Base-by-base conservation (phyloP, 2,797 vertebrate genomes). In the Threskiornis aethiopicus region DNA sequence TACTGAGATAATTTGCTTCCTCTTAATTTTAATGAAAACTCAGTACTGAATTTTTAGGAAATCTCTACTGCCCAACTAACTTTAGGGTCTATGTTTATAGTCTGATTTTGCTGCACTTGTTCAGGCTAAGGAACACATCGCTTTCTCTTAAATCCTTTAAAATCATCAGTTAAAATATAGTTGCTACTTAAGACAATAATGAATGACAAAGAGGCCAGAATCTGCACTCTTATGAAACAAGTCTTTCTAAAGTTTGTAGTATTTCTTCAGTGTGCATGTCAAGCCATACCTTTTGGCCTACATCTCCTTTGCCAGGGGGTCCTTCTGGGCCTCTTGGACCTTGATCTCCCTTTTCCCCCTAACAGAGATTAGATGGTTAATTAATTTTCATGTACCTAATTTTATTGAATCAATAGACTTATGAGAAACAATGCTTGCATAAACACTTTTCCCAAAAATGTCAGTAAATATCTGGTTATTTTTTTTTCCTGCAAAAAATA, bases 281-380 rank as follows among this genome's bases (percentile, higher is more conserved):
- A 49, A 67, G 49, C 16, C 93, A 58, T 97, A 99, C 99, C 98
- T 99, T 99, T 66, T 95, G 97, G 77, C 99, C 99, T 54, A 98
- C 61, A 16, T 88, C 41, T 65, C 99, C 99, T 98, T 97, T 99
- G 67, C 98, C 98, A 58, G 98, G 97, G 35, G 91, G 95, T 57
- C 99, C 99, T 41, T 99, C 98, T 10, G 94, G 97, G 87, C 98
- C 99, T 93, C 98, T 98, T 51, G 65, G 76, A 16, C 99, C 99
- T 13, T 97, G 97, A 81, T 98, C 79, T 75, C 99, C 99, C 3
- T 95, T 79, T 94, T 99, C 98, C 25, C 99, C 99, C 99, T 99
- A 84, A 67, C 26, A 75, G 31, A 91, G 86, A 96, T 41, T 37
- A 96, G 17, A 94, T 10, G 5, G 16, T n/a, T 31, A 83, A 67